Base-by-base conservation (phyloP, 2,888 invertebrate genomes). In the Mythimna loreyi region DNA sequence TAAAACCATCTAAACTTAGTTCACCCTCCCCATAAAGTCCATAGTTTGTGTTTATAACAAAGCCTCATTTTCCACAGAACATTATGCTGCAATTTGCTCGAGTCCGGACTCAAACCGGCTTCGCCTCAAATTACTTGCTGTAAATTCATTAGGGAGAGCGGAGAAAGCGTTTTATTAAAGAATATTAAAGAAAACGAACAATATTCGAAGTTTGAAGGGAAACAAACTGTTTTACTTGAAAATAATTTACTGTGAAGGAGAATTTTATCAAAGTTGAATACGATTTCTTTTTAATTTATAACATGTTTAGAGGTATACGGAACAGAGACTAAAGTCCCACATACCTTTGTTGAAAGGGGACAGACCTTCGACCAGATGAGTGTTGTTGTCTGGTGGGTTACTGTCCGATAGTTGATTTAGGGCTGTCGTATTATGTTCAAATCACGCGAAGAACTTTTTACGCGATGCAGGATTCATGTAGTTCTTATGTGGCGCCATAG, bases 61-160 rank as follows among this genome's bases (percentile, higher is more conserved):
- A 70, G 49, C 43, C 50, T 59, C 45, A 59, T 61, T 72, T 64
- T 55, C 50, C 36, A 30, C 47, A 25, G 45, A 62, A 49, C 55
- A 36, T 72, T 56, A 65, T 43, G 21, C 23, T 49, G 56, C 36
- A 77, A 70, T 72, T 81, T 81, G 49, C 57, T 36, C 36, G 60
- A 60, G 56, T 65, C 11, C 28, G 43, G 59, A 45, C 60, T 64
- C 53, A 9, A 55, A 55, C 43, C 66, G 5, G 56, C 45, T 59
- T 56, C 40, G 59, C 59, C 33, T 62, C 57, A 84, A 82, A 82
- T 82, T 82, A 71, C 80, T 73, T 40, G 61, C 71, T 28, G 63
- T 80, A 79, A 82, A 72, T 84, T 75, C 53, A 82, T 82, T 73
- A 80, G 23, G 53, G 40, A 40, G 43, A 55, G 33, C 52, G 61